phyloP scores from a whole-genome alignment of 2,888 invertebrate genomes.

The Lasioglossum villosulum region DNA sequence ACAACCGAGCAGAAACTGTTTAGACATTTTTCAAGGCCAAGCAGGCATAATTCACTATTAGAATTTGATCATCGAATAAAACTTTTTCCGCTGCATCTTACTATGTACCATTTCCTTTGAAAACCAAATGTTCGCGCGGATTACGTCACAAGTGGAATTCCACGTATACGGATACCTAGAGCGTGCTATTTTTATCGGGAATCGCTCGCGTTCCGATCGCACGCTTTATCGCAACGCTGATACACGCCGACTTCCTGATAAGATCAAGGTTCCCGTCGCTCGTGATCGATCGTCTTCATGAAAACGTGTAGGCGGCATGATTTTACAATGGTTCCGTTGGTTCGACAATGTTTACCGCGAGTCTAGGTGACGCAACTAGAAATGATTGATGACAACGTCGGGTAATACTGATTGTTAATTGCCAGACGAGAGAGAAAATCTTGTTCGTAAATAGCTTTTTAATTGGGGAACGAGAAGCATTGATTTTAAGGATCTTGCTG shows the following conservation, averaged over 20 bases:
- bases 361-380: neutral
- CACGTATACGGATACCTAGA: neutral
- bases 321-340: neutral
- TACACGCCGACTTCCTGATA: conserved; percentile 27
- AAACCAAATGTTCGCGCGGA: neutral
- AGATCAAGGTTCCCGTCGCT: conserved; percentile 13
- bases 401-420: neutral
- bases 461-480: neutral
- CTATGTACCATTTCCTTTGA: neutral
- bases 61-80: too few species aligned
- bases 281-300: neutral
- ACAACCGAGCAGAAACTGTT: too few species aligned
- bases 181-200: conserved; percentile 22
- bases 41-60: too few species aligned
- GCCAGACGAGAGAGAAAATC: neutral
- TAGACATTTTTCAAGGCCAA: too few species aligned
- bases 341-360: neutral
- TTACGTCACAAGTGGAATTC: neutral
- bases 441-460: neutral
- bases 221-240: conserved; percentile 26
- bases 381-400: neutral
- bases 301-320: neutral
- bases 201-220: conserved; percentile 7
- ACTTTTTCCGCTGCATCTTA: too few species aligned
- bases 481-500: neutral